Percentiles rank a stretch among this genome's conserved stretches.
These are phyloP conservation scores for Geotrupes spiniger DNA, from an alignment of 2,888 invertebrate genomes.

Conservation along the genomic window DNA sequence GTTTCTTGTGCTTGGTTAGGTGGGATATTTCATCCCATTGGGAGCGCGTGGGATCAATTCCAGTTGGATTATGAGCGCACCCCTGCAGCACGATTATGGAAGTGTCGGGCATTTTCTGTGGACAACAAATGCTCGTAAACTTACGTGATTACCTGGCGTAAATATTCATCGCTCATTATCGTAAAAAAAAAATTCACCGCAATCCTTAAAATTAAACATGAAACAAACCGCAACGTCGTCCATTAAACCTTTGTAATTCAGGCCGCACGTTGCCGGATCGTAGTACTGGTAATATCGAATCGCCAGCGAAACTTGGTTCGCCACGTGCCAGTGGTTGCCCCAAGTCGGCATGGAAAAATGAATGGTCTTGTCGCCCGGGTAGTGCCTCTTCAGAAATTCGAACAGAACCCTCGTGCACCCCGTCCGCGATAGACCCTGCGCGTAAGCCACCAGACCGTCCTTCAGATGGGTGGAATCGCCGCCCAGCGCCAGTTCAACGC, in stretches of 20 bases:
- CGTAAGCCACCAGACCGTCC: constrained; percentile 41
- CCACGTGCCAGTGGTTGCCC: constrained; percentile 67
- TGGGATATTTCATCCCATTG: constrained; percentile 89
- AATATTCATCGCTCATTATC: no score
- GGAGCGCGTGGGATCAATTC: constrained; percentile 82
- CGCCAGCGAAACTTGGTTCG: constrained; percentile 60
- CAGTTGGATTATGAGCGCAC: constrained; percentile 98
- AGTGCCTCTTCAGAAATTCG: constrained; percentile 57
- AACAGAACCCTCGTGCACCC: constrained; percentile 64
- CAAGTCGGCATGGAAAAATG: constrained; percentile 66
- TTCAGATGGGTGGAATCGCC: constrained; percentile 52
- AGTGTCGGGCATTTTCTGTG: constrained; percentile 87
- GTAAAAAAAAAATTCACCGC: no score
- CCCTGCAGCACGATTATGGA: constrained; percentile 92
- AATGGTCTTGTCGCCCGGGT: constrained; percentile 55
- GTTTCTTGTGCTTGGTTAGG: constrained; percentile 73
- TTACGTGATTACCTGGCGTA: no score
- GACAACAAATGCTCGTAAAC: no score
- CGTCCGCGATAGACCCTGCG: constrained; percentile 63
- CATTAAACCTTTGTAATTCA: constrained; percentile 62
- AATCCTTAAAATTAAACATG: no score
- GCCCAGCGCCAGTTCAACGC: constrained; percentile 60
- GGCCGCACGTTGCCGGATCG: constrained; percentile 62
- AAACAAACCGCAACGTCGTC: constrained; percentile 54
- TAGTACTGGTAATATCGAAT: constrained; percentile 65